These are phyloP conservation scores for Bungarus multicinctus DNA, from an alignment of 2,113 vertebrate genomes.

Conservation along the genomic window DNA sequence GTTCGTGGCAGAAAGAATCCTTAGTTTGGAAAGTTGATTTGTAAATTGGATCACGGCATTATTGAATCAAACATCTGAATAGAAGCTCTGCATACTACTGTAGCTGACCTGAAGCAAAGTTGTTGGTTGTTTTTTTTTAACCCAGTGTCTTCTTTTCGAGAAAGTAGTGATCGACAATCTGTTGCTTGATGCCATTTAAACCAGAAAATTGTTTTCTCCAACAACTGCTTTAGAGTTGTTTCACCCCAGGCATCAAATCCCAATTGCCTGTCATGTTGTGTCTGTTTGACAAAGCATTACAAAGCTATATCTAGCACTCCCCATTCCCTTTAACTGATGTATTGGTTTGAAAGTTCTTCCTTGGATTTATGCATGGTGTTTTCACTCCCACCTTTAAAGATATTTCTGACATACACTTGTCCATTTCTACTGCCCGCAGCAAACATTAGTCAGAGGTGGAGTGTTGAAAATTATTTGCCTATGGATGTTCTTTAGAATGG, in stretches of 20 bases:
- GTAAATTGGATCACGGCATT: background rate
- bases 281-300: background rate
- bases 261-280: background rate
- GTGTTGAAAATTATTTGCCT: background rate
- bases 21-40: background rate
- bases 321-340: background rate
- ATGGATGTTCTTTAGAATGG: background rate
- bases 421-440: background rate
- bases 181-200: background rate
- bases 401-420: background rate
- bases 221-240: background rate
- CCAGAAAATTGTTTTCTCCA: background rate
- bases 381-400: background rate
- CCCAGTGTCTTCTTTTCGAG: background rate
- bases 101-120: background rate
- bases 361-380: background rate
- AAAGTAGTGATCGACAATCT: background rate
- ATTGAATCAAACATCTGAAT: background rate
- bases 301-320: background rate
- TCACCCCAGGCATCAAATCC: background rate
- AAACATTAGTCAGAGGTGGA: background rate
- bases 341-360: background rate
- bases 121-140: no score
- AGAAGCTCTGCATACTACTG: background rate
- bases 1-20: background rate